These are phyloP conservation scores for Euproctis similis DNA, from an alignment of 2,888 invertebrate species.

Conservation along the genomic window DNA sequence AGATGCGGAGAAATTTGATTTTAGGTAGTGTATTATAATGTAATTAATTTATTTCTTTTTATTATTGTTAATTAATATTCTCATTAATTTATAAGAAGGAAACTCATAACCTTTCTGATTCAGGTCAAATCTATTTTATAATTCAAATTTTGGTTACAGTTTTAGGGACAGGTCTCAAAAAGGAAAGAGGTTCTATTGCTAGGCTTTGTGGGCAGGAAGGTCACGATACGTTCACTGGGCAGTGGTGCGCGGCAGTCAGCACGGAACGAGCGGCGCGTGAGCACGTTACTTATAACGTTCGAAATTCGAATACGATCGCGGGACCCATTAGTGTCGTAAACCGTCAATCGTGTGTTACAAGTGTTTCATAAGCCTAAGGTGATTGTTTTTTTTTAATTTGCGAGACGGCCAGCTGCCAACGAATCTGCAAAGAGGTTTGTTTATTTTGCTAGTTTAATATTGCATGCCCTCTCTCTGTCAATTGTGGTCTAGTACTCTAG, in stretches of 20 bases:
- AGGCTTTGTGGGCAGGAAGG: slow-evolving; percentile 67
- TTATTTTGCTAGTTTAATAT: slow-evolving; percentile 28
- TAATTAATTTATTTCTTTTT: too few relatives aligned
- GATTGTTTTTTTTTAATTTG: slow-evolving; percentile 54
- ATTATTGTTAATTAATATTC: too few relatives aligned
- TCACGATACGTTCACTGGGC: slow-evolving; percentile 61
- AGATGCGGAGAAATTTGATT: too few relatives aligned
- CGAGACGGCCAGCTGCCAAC: slow-evolving; percentile 39
- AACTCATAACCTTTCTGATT: too few relatives aligned
- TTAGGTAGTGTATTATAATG: too few relatives aligned
- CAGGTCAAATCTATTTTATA: too few relatives aligned
- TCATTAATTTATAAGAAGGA: too few relatives aligned
- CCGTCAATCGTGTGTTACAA: slow-evolving; percentile 55
- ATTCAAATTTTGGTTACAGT: too few relatives aligned
- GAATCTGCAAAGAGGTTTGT: slow-evolving; percentile 59
- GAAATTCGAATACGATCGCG: slow-evolving; percentile 42
- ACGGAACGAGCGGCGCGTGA: slow-evolving; percentile 60
- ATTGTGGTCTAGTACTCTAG: slow-evolving; percentile 33
- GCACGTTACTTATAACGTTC: slow-evolving; percentile 40
- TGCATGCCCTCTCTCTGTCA: slow-evolving; percentile 26
- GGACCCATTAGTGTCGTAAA: slow-evolving; percentile 47
- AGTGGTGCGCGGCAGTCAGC: slow-evolving; percentile 48
- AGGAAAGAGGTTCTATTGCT: slow-evolving; percentile 56
- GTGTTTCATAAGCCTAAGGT: slow-evolving; percentile 57
- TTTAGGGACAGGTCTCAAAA: slow-evolving; percentile 39